Conservation (phyloP, 2,113 vertebrate species). For the Connochaetes taurinus region DNA sequence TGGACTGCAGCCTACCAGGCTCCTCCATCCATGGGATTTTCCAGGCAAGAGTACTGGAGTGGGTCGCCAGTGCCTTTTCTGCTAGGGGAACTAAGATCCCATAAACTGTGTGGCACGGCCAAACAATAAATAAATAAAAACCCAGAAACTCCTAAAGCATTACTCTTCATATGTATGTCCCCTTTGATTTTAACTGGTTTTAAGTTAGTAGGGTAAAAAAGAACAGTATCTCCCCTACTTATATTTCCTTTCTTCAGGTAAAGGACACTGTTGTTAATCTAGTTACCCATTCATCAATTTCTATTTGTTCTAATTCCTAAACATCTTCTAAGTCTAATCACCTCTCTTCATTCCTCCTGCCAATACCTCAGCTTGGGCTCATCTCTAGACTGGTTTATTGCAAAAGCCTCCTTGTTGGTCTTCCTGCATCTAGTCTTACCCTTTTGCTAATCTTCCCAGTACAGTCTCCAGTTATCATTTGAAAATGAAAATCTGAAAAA, state of each 20-base stretch:
- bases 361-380: background rate
- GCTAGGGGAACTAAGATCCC: background rate
- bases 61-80: too few species aligned
- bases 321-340: background rate
- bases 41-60: too few species aligned
- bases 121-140: background rate
- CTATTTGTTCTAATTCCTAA: background rate
- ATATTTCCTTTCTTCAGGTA: background rate
- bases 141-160: background rate
- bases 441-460: background rate
- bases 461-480: background rate
- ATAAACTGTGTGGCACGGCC: background rate
- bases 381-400: background rate
- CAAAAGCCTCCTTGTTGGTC: background rate
- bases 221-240: background rate
- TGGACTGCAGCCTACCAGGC: too few species aligned
- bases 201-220: background rate
- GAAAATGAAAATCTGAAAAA: slow-evolving; percentile 24
- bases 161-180: background rate
- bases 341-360: background rate
- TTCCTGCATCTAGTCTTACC: background rate
- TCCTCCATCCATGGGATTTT: too few species aligned
- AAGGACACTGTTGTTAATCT: background rate
- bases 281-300: background rate
- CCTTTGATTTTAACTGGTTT: background rate